Conservation (phyloP, 2,797 vertebrate species). For the Acestrorhynchus altus region DNA sequence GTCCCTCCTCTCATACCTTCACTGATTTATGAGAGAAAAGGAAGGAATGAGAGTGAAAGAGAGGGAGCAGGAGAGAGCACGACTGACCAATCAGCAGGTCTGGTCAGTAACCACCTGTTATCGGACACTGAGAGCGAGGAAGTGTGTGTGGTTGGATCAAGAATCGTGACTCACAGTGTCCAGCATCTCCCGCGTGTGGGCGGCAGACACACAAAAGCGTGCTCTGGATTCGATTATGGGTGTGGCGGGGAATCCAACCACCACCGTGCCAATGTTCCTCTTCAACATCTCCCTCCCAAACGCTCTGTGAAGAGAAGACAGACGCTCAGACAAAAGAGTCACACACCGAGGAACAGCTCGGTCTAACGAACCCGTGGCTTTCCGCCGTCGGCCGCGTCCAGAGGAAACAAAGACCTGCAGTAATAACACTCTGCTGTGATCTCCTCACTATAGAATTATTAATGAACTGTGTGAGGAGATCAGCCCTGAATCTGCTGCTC, state of each 20-base stretch:
- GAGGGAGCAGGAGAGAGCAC: not conserved
- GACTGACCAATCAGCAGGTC: not conserved
- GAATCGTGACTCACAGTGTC: constrained; percentile 81
- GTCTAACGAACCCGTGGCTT: too few relatives aligned
- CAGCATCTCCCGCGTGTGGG: constrained; percentile 93
- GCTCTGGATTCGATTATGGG: constrained; percentile 97
- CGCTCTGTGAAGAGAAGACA: constrained; percentile 74
- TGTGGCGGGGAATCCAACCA: constrained; percentile 96
- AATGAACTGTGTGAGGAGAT: too few relatives aligned
- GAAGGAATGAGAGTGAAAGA: constrained; percentile 3
- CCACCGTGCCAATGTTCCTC: constrained; percentile 93
- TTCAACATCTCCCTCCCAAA: constrained; percentile 97
- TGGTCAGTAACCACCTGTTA: not conserved
- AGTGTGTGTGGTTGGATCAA: not conserved
- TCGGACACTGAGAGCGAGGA: too few relatives aligned
- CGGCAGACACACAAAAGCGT: constrained; percentile 93
- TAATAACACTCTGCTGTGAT: too few relatives aligned
- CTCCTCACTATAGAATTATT: too few relatives aligned
- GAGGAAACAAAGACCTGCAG: too few relatives aligned
- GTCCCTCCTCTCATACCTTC: constrained; percentile 68
- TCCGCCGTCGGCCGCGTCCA: too few relatives aligned
- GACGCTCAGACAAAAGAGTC: constrained; percentile 35
- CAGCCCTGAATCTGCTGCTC: too few relatives aligned
- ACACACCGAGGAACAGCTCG: not conserved
- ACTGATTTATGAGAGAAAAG: constrained; percentile 70